A percentile compares a stretch with the other conserved stretches of the same genome.
These are phyloP conservation scores for Moxostoma hubbsi DNA, from an alignment of 2,797 vertebrate genomes.

Conservation along the genomic window DNA sequence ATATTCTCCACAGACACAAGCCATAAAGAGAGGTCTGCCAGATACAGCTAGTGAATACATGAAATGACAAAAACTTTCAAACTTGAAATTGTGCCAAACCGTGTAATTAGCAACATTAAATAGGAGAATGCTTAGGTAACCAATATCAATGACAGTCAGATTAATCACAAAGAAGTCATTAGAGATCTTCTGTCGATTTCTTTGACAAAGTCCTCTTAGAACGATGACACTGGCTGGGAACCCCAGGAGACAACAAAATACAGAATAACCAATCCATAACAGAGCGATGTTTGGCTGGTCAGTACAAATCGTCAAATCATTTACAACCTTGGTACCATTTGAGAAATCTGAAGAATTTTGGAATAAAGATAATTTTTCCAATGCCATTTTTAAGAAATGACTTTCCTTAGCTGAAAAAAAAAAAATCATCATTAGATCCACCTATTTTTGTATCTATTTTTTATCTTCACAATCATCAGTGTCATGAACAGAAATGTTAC, in stretches of 20 bases:
- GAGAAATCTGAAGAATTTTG: too few species aligned
- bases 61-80: too few species aligned
- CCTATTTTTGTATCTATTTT: neutral
- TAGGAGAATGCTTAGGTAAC: conserved; percentile 54
- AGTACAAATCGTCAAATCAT: conserved; percentile 29
- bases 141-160: conserved; percentile 62
- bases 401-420: neutral
- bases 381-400: neutral
- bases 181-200: conserved; percentile 43
- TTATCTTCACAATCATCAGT: neutral
- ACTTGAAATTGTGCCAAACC: too few species aligned
- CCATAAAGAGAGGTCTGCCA: too few species aligned
- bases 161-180: conserved; percentile 65
- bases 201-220: conserved; percentile 61
- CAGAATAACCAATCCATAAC: neutral
- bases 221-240: conserved; percentile 60
- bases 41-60: too few species aligned
- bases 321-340: too few species aligned
- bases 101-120: too few species aligned
- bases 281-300: neutral
- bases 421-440: neutral
- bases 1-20: too few species aligned
- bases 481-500: too few species aligned
- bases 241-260: conserved; percentile 52
- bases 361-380: too few species aligned